Evolutionary conservation across 2,113 vertebrate genomes (phyloP).

Genomic region (Tenrec ecaudatus): DNA sequence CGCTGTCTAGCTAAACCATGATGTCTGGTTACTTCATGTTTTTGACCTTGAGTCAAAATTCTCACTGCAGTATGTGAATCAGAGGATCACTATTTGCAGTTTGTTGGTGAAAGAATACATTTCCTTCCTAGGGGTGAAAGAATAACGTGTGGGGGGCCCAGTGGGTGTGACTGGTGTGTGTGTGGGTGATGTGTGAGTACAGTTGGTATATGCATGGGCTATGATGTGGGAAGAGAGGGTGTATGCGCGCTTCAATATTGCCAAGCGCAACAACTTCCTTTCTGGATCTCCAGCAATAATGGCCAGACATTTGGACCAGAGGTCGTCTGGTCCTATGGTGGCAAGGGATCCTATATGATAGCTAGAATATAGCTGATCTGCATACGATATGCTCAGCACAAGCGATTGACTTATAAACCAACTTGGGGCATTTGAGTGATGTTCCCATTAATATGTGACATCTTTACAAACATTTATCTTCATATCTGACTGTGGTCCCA

Average conservation of each 20-base stretch:
- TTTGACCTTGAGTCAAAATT: background rate
- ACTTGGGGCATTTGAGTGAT: background rate
- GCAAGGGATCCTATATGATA: background rate
- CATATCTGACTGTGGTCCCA: background rate
- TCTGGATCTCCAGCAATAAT: constrained; percentile 27
- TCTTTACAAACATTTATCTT: background rate
- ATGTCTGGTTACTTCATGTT: background rate
- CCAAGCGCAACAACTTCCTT: background rate
- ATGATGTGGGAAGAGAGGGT: background rate
- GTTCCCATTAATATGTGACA: background rate
- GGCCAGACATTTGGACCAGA: background rate
- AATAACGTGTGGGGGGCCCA: background rate
- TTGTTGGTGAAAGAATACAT: background rate
- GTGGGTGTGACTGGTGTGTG: background rate
- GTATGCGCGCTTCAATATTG: background rate
- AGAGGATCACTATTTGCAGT: background rate
- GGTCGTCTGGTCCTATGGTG: background rate
- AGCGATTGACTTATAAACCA: background rate
- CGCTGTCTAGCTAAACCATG: background rate
- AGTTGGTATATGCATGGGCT: background rate
- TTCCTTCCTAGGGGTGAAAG: constrained; percentile 1
- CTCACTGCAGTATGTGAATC: background rate
- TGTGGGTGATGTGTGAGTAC: background rate
- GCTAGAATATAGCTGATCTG: background rate
- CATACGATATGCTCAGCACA: background rate